Base-by-base conservation (phyloP, 2,113 vertebrate genomes). In the Elgaria multicarinata region DNA sequence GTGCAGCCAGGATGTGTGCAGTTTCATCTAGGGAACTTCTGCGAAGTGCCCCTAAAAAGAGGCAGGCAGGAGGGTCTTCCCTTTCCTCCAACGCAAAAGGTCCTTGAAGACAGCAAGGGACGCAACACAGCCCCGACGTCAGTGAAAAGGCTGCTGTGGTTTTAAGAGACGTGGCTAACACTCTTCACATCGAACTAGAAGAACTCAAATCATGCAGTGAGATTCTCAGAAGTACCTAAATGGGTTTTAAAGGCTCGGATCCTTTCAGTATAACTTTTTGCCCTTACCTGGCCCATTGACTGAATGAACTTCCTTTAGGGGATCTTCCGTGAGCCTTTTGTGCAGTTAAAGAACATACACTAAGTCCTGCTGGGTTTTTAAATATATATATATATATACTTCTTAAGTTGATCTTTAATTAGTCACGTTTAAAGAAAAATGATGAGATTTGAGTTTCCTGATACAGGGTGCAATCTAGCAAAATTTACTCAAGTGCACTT, bases 401-500 rank as follows among this genome's bases (percentile, higher is more conserved):
- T 26, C 33, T 46, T 50, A 69, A 31, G 16, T 33, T 31, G n/a
- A 13, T 33, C 53, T 62, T 6, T 74, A 64, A 18, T 36, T 62
- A 62, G 42, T 31, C 16, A 33, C 10, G 50, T 64, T 50, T 31
- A 44, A 31, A 67, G 4, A 22, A 62, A 62, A 62, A 18, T 58
- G 5, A 42, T 50, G 42, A 77, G 42, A 64, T 14, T 31, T 79
- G 28, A 24, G 26, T 67, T 28, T 18, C 71, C 31, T 28, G 53
- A 28, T 42, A 42, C 53, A 75, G 24, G 69, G 18, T 42, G 74
- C n/a, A 36, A 58, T 88, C 50, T 39, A 72, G 58, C 20, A 18
- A 64, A 66, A 50, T 42, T 18, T 66, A 75, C 20, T 62, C 31
- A 89, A 89, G 87, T 89, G 80, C 87, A 83, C 81, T 89, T 83